Evolutionary conservation across 2,888 invertebrate genomes (phyloP).

Genomic region (Anarsia innoxiella): DNA sequence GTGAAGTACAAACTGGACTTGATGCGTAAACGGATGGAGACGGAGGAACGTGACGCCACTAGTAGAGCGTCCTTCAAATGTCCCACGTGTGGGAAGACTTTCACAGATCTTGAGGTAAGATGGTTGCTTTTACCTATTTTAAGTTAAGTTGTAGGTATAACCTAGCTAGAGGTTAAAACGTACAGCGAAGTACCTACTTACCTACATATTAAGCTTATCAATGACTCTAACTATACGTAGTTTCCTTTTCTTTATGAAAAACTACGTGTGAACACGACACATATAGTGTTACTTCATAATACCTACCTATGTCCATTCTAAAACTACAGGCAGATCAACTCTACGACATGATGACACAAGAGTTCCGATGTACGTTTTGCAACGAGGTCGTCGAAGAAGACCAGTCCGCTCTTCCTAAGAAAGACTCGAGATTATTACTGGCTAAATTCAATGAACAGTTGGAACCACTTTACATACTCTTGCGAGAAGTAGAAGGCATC

Average conservation of each 20-base stretch:
- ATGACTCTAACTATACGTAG: too few relatives aligned
- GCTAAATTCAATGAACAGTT: constrained; percentile 96
- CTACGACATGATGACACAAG: constrained; percentile 88
- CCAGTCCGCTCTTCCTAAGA: constrained; percentile 92
- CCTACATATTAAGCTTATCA: too few relatives aligned
- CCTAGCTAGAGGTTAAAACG: too few relatives aligned
- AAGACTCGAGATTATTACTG: constrained; percentile 91
- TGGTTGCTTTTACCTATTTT: constrained; percentile 7
- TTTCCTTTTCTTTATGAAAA: too few relatives aligned
- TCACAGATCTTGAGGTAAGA: constrained; percentile 93
- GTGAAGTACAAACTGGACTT: constrained; percentile 98
- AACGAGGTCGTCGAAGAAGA: constrained; percentile 94
- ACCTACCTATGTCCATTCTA: neutral
- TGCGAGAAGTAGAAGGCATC: constrained; percentile 94
- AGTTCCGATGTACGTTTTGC: constrained; percentile 94
- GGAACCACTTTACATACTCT: constrained; percentile 91
- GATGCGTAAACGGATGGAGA: constrained; percentile 96
- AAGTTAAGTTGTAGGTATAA: too few relatives aligned
- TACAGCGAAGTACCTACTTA: too few relatives aligned
- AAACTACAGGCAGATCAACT: constrained; percentile 85
- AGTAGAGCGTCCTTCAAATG: constrained; percentile 97
- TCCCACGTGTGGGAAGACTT: constrained; percentile 91
- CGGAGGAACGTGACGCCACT: constrained; percentile 95
- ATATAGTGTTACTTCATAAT: neutral
- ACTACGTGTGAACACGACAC: too few relatives aligned